phyloP scores from a whole-genome alignment of 2,113 vertebrate species.

The Picathartes gymnocephalus region DNA sequence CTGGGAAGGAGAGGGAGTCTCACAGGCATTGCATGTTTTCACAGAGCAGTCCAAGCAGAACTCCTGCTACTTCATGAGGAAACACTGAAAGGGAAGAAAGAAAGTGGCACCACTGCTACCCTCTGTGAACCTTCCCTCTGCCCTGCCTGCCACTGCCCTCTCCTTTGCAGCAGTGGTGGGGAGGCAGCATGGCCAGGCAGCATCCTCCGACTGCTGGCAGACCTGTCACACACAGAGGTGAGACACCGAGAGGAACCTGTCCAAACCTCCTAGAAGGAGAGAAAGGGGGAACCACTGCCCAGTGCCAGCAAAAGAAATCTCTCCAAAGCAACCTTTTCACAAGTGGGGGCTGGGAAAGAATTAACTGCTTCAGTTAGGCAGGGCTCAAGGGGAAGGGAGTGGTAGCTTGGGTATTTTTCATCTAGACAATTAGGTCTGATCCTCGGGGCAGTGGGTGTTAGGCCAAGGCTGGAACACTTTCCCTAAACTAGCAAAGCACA shows the following conservation, averaged over 20 bases:
- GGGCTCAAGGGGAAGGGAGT: constrained; percentile 31
- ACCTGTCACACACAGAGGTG: neutral
- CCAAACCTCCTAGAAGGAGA: neutral
- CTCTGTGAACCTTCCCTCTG: neutral
- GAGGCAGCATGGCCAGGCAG: neutral
- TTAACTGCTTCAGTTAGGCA: neutral
- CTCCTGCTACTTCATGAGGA: neutral
- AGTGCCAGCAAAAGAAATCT: neutral
- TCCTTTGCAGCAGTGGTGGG: neutral
- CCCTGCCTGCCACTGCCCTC: neutral
- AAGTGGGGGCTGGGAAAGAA: neutral
- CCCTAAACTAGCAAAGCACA: constrained; percentile 30
- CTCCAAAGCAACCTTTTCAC: neutral
- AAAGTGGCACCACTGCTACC: neutral
- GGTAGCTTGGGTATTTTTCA: constrained; percentile 35
- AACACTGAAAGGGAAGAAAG: neutral
- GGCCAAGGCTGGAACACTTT: constrained; percentile 39
- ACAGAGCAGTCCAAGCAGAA: neutral
- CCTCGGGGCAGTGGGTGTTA: constrained; percentile 18
- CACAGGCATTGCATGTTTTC: neutral
- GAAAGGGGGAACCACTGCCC: neutral
- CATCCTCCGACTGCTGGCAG: neutral
- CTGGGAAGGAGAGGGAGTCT: neutral
- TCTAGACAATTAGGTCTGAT: constrained; percentile 24
- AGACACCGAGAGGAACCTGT: neutral